Evolutionary conservation across 2,888 invertebrate species (phyloP), one percentile per base, ranked within the genome.

Genomic region (Andrena minutula): DNA sequence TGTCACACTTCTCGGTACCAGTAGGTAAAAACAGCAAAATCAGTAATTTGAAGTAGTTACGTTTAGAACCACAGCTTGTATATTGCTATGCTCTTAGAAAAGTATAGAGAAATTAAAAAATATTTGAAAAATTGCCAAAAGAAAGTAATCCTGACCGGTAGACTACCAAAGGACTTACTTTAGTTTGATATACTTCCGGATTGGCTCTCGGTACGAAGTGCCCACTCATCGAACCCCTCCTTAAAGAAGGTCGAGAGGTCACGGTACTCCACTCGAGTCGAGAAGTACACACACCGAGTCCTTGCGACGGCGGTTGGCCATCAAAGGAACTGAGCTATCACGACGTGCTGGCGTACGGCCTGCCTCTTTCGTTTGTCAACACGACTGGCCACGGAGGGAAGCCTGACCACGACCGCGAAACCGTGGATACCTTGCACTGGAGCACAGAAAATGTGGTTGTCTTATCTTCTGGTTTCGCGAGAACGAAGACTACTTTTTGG

Each of bases 211-310:
- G 56, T 16, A 68, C 75, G 30, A 69, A 72, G 80, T 76, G 66
- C 16, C 71, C 76, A 79, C 86, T 86, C 80, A 74, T 85, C 77
- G 77, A 56, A 71, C 47, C 65, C 53, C 82, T 74, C 69, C 56
- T 85, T 80, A 75, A 80, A 83, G 75, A 86, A 72, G 85, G 83
- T 85, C 85, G 80, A 83, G 83, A 53, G 85, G 77, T 86, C 85
- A 77, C 69, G 78, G 68, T 76, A 68, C 73, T 82, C 76, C 28
- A 61, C 72, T 73, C 32, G 61, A 53, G 20, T 74, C 69, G 68
- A 61, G 61, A 65, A 64, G 68, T 49, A 26, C 58, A 64, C 70
- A 53, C 32, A 28, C 28, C 53, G 16, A 30, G 47, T 69, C 65
- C 61, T 53, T n/a, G 69, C 56, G 73, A 51, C 79, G 75, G 83